phyloP scores from a whole-genome alignment of 2,888 invertebrate genomes.

The Temnothorax rugatulus region DNA sequence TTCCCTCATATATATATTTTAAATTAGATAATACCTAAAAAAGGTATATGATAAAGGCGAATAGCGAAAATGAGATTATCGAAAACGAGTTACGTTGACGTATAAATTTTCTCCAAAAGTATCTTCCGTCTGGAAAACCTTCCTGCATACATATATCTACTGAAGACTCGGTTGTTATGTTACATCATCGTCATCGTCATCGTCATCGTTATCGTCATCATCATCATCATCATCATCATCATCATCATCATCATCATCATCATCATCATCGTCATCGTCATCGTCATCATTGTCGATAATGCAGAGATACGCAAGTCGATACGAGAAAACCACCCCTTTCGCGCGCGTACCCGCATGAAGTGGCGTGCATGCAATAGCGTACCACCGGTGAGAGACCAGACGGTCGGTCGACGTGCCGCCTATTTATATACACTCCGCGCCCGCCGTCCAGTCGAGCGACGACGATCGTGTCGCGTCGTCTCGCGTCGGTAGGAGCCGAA shows the following conservation, averaged over 20 bases:
- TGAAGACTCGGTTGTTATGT: constrained; percentile 6
- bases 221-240: constrained; percentile 23
- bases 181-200: not conserved
- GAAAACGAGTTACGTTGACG: not conserved
- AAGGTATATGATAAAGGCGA: not conserved
- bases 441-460: constrained; percentile 69
- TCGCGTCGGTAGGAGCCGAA: constrained; percentile 68
- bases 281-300: constrained; percentile 64
- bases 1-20: not conserved
- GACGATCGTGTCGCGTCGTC: constrained; percentile 71
- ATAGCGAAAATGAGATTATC: not conserved
- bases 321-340: constrained; percentile 64
- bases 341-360: constrained; percentile 63
- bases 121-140: not conserved
- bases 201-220: not conserved
- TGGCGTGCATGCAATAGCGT: constrained; percentile 67
- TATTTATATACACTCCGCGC: constrained; percentile 70
- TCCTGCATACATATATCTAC: not conserved
- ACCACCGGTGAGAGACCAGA: constrained; percentile 68
- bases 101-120: constrained; percentile 14
- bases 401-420: constrained; percentile 70
- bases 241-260: not conserved
- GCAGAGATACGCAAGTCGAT: constrained; percentile 64
- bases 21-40: not conserved
- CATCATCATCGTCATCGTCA: not conserved